Conservation (phyloP, 2,113 vertebrate genomes). For the Coptodon bakossiorum region DNA sequence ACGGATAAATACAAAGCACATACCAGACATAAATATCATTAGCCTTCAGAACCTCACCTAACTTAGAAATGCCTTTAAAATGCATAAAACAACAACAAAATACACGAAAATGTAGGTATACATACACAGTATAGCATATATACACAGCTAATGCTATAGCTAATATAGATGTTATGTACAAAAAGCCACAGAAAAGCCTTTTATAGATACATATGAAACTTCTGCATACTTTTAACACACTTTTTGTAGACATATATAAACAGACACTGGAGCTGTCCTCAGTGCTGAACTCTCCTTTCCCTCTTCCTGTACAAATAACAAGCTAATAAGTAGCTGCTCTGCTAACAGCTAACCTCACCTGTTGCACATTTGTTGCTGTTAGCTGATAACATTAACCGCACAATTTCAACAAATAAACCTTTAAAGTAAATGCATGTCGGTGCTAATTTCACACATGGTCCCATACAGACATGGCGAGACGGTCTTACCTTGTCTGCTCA, state of each 20-base stretch:
- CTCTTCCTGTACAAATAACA: neutral
- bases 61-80: neutral
- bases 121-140: neutral
- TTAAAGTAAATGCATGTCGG: neutral
- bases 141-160: neutral
- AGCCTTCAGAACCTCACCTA: neutral
- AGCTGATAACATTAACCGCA: neutral
- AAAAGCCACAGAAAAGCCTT: neutral
- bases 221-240: neutral
- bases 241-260: neutral
- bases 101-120: neutral
- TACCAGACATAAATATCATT: neutral
- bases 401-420: neutral
- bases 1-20: neutral
- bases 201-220: neutral
- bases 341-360: slow-evolving; percentile 39
- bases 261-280: slow-evolving; percentile 36
- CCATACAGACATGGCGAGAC: fast-evolving
- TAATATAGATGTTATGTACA: neutral
- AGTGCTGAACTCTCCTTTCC: slow-evolving; percentile 33
- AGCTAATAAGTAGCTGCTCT: neutral
- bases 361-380: slow-evolving; percentile 17
- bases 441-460: too few species aligned
- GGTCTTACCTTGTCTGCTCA: slow-evolving; percentile 56
- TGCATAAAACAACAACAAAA: neutral